phyloP scores from a whole-genome alignment of 2,797 vertebrate genomes.

The Enteromius argenteus region DNA sequence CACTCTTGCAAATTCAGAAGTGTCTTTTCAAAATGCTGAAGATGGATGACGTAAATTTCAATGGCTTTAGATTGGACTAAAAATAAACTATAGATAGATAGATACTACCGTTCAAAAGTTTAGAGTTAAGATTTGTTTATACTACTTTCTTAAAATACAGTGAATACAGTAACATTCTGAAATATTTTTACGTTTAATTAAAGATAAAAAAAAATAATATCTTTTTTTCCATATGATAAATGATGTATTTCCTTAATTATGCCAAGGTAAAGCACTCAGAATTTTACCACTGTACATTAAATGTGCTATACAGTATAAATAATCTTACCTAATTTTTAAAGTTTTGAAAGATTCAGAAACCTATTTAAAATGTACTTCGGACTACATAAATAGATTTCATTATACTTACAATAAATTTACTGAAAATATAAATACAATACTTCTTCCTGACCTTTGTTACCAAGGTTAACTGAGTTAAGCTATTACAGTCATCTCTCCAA shows the following conservation, averaged over 20 bases:
- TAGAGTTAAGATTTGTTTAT: no score
- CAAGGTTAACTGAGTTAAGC: neutral
- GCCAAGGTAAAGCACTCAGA: neutral
- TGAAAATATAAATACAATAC: neutral
- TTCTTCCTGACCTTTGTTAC: neutral
- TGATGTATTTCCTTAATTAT: neutral
- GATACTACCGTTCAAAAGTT: no score
- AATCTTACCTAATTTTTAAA: neutral
- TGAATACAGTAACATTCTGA: no score
- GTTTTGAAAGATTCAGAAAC: neutral
- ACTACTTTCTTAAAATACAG: no score
- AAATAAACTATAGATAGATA: neutral
- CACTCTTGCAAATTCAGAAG: neutral
- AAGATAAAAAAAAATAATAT: no score
- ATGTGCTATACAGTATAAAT: neutral
- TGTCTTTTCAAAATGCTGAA: neutral
- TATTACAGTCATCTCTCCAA: conserved; percentile 12
- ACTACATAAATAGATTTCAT: neutral
- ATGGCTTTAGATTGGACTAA: neutral
- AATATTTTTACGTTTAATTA: no score
- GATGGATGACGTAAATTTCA: neutral
- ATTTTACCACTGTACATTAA: neutral
- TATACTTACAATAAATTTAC: neutral
- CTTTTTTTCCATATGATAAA: neutral
- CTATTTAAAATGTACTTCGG: neutral